phyloP scores from a whole-genome alignment of 2,888 invertebrate genomes.

The Lobophora halterata region DNA sequence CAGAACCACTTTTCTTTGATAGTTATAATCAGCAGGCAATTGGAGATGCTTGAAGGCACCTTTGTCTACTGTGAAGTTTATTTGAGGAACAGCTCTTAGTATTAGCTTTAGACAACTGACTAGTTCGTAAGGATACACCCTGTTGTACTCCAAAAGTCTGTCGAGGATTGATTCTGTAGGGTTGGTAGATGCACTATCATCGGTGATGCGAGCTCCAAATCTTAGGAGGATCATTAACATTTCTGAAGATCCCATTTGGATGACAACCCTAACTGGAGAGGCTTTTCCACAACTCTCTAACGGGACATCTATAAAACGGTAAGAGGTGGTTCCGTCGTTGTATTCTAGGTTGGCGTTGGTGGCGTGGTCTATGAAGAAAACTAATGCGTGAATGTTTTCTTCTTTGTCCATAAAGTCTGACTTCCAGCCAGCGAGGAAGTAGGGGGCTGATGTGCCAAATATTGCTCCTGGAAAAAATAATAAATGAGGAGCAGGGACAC shows the following conservation, averaged over 20 bases:
- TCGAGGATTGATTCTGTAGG: conserved; percentile 84
- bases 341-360: conserved; percentile 83
- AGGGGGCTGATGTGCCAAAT: conserved; percentile 89
- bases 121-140: conserved; percentile 85
- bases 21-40: conserved; percentile 68
- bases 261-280: conserved; percentile 86
- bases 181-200: conserved; percentile 80
- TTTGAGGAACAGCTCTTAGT: conserved; percentile 82
- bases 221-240: conserved; percentile 87
- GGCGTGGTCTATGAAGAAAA: conserved; percentile 90
- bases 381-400: conserved; percentile 88
- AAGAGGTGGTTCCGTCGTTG: conserved; percentile 50
- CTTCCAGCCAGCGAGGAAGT: conserved; percentile 92
- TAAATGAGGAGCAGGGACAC: too few relatives aligned
- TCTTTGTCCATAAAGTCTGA: conserved; percentile 90
- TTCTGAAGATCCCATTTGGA: conserved; percentile 88
- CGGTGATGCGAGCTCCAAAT: conserved; percentile 84
- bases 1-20: conserved; percentile 61
- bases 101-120: conserved; percentile 85
- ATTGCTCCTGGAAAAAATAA: conserved; percentile 84
- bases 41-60: conserved; percentile 51
- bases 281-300: conserved; percentile 90
- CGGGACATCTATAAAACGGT: conserved; percentile 88
- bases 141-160: conserved; percentile 82
- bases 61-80: conserved; percentile 73